These are phyloP conservation scores for Papilio demoleus DNA, from an alignment of 2,888 invertebrate species.

Conservation along the genomic window DNA sequence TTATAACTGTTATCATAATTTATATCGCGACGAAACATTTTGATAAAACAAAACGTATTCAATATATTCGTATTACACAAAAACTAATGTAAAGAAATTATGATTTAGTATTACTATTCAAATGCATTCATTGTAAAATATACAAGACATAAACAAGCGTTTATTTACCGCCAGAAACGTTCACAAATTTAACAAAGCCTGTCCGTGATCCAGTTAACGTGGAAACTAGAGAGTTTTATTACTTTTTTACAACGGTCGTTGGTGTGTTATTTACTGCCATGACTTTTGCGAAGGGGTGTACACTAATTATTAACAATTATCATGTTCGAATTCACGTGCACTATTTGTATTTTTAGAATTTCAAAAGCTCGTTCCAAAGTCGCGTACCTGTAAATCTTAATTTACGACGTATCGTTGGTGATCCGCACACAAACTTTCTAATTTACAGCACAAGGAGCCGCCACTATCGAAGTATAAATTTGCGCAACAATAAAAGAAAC, in stretches of 20 bases:
- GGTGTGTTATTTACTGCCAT: slow-evolving; percentile 62
- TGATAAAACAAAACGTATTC: background rate
- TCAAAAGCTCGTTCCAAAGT: slow-evolving; percentile 51
- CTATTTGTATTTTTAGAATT: background rate
- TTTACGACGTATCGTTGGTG: slow-evolving; percentile 75
- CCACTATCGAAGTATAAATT: slow-evolving; percentile 69
- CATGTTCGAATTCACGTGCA: background rate
- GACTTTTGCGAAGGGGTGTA: slow-evolving; percentile 51
- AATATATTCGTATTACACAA: background rate
- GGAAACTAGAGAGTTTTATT: slow-evolving; percentile 53
- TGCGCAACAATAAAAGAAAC: slow-evolving; percentile 75
- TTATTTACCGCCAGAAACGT: slow-evolving; percentile 31
- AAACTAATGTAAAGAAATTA: background rate
- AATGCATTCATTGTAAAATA: background rate
- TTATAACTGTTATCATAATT: background rate
- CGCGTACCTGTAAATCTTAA: slow-evolving; percentile 71
- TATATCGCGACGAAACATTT: background rate
- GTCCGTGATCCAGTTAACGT: slow-evolving; percentile 45
- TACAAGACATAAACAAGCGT: background rate
- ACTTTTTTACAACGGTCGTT: slow-evolving; percentile 61
- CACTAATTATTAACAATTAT: slow-evolving; percentile 28
- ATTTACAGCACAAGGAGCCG: slow-evolving; percentile 68
- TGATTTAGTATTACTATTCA: background rate
- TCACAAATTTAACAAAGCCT: slow-evolving; percentile 39
- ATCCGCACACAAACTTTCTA: slow-evolving; percentile 79